Base-by-base conservation (phyloP, 1,140 invertebrate genomes). In the Megathymus violae region DNA sequence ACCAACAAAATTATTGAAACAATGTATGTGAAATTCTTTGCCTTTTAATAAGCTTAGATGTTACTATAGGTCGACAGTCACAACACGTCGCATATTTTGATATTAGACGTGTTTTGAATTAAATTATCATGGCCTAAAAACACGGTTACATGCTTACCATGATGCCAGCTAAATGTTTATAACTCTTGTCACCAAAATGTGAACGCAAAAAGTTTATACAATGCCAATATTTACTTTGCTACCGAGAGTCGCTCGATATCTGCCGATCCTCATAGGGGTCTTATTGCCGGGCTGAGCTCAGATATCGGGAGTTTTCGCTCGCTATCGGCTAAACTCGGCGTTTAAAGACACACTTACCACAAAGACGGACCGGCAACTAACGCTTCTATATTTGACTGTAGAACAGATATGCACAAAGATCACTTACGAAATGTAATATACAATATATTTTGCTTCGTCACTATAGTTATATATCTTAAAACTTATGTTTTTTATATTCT, bases 1-100 rank as follows among this genome's bases (percentile, higher is more conserved):
- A 11, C 38, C 41, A 54, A 54, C 19, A 50, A 50, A 50, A n/a
- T 11, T 15, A 43, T 54, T 41, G 38, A 22, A 41, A 54, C 22
- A 17, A 54, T 43, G 41, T 43, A 13, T 54, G 38, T 13, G 10
- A 36, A 9, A 31, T 5, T 11, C n/a, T 36, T 36, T 11, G 34
- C 10, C 34, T 36, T 2, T 7, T 36, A 36, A 36, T 36, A n/a
- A 36, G 27, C 4, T 5, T 1, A 3, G 7, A 31, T 5, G 3
- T 31, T 31, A 31, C 5, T 22, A 9, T 9, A 31, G 27, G 27
- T 9, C 27, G 1, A 31, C 3, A 31, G 4, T 31, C 3, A 7
- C 27, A 22, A 22, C 19, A 22, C 19, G 19, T 22, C 19, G 19
- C 19, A 22, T 22, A 5, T 22, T 2, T 3, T 22, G 5, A 22